Evolutionary conservation across 2,888 invertebrate species (phyloP).

Genomic region (Oscheius sp.): DNA sequence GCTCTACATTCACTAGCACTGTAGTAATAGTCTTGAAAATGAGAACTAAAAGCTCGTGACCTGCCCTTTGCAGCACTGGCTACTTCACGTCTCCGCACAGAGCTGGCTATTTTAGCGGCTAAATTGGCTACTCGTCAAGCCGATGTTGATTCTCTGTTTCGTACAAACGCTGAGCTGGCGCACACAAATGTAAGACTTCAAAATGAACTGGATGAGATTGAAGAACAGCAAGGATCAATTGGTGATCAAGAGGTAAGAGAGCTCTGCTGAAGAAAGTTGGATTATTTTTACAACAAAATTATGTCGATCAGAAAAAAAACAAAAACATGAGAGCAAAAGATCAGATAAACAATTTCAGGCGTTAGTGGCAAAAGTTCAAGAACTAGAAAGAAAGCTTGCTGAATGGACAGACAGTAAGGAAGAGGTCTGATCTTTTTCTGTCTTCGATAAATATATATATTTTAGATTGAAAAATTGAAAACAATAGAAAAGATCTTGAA

Average conservation of each 20-base stretch:
- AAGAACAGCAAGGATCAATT: slow-evolving; percentile 28
- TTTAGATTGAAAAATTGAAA: slow-evolving; percentile 30
- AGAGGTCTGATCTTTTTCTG: neutral
- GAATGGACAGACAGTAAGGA: slow-evolving; percentile 21
- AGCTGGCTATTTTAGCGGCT: slow-evolving; percentile 67
- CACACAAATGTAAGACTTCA: slow-evolving; percentile 64
- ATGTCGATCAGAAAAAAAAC: neutral
- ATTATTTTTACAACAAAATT: neutral
- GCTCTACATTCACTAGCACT: slow-evolving; percentile 10
- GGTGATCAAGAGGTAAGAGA: neutral
- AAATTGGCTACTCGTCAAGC: slow-evolving; percentile 60
- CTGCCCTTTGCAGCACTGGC: slow-evolving; percentile 33
- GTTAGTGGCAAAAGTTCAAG: slow-evolving; percentile 7
- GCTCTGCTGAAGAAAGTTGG: too few species aligned
- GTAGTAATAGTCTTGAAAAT: neutral
- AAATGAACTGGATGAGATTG: slow-evolving; percentile 57
- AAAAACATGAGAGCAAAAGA: neutral
- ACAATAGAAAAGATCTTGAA: slow-evolving; percentile 43
- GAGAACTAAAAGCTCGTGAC: slow-evolving; percentile 11
- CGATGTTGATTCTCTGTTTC: slow-evolving; percentile 66
- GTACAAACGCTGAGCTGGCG: slow-evolving; percentile 64
- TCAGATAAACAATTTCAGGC: neutral
- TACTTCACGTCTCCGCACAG: slow-evolving; percentile 49
- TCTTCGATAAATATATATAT: neutral
- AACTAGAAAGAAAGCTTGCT: slow-evolving; percentile 18